Percentiles rank a stretch among this genome's conserved stretches.
Conservation (phyloP, 2,113 vertebrate species). For the Catagonus wagneri region DNA sequence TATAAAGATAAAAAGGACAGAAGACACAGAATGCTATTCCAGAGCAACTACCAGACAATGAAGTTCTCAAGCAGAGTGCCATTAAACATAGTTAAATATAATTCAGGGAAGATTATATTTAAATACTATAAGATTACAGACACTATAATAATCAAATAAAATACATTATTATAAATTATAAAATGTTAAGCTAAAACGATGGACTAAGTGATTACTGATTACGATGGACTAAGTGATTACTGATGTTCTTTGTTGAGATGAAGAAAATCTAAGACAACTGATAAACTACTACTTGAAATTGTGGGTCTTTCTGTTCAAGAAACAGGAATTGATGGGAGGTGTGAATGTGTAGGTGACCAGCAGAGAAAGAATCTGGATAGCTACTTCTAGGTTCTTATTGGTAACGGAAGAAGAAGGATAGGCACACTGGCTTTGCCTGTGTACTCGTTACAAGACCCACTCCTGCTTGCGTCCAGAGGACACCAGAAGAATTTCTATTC, state of each 20-base stretch:
- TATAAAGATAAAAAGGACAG: not conserved
- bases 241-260: not conserved
- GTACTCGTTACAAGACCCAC: not conserved
- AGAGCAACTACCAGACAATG: not conserved
- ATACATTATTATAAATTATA: not conserved
- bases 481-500: not conserved
- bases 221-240: conserved; percentile 30
- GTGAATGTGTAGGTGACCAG: not conserved
- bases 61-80: not conserved
- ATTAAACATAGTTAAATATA: not conserved
- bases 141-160: conserved; percentile 14
- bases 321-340: not conserved
- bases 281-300: not conserved
- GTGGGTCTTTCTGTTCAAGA: not conserved
- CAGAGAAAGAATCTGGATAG: not conserved
- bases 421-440: not conserved
- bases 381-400: not conserved
- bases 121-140: not conserved
- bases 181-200: conserved; percentile 46
- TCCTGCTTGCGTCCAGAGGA: not conserved
- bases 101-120: conserved; percentile 15
- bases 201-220: too few species aligned
- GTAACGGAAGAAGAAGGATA: not conserved
- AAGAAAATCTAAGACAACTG: not conserved
- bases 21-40: not conserved